A percentile compares a stretch with the other conserved stretches of the same genome.
Evolutionary conservation across 2,888 invertebrate species (phyloP).

Genomic region (Thyatira batis): DNA sequence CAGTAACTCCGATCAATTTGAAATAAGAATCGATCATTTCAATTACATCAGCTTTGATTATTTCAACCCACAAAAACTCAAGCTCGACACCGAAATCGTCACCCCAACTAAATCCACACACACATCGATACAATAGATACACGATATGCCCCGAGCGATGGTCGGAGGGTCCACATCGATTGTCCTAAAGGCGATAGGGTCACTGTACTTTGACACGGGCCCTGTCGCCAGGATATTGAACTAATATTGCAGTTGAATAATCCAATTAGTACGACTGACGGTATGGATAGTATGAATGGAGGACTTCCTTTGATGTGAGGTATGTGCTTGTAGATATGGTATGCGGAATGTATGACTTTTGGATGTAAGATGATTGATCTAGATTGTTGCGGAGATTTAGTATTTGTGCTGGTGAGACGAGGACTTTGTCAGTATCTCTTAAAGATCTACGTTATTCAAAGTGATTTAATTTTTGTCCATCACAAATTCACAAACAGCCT

Average conservation of each 20-base stretch:
- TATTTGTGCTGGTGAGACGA: no score
- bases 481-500: no score
- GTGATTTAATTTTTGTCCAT: no score
- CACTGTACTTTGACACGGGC: conserved; percentile 62
- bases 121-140: conserved; percentile 24
- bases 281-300: conserved; percentile 48
- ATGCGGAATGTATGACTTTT: neutral
- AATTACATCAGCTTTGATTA: conserved; percentile 1
- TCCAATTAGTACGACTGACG: conserved; percentile 64
- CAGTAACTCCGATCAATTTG: no score
- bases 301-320: conserved; percentile 55
- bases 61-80: conserved; percentile 9
- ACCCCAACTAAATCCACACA: conserved; percentile 16
- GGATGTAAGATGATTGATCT: neutral
- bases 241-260: conserved; percentile 70
- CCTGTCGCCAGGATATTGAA: conserved; percentile 57
- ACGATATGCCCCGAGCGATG: conserved; percentile 31
- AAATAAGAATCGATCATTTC: neutral
- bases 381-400: neutral
- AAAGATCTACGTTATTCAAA: no score
- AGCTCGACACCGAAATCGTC: neutral
- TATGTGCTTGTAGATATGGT: conserved; percentile 18
- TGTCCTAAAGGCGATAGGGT: conserved; percentile 62
- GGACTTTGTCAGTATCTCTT: no score
- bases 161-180: conserved; percentile 39